These are phyloP conservation scores for Iguana delicatissima DNA, from an alignment of 2,797 vertebrate species.

Conservation along the genomic window DNA sequence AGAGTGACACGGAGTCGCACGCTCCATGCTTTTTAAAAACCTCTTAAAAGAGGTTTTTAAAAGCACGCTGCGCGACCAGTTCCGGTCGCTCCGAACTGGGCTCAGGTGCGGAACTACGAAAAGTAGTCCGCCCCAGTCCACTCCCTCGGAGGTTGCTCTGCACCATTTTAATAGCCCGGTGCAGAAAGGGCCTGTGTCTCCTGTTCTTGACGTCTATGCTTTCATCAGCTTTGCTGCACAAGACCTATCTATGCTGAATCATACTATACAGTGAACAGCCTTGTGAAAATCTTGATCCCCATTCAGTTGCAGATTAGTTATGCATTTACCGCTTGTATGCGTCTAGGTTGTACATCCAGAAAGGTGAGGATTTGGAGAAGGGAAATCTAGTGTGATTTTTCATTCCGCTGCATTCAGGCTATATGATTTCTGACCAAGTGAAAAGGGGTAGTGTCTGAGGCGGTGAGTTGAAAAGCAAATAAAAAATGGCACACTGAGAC, in stretches of 20 bases:
- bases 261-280: background rate
- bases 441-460: background rate
- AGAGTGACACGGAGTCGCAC: too few species aligned
- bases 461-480: background rate
- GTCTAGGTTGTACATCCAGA: background rate
- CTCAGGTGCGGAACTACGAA: too few species aligned
- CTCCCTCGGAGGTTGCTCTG: too few species aligned
- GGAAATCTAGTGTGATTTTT: background rate
- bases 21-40: too few species aligned
- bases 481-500: background rate
- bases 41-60: too few species aligned
- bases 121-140: too few species aligned
- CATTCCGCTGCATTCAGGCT: background rate
- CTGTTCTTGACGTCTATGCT: background rate
- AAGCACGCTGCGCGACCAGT: too few species aligned
- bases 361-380: background rate
- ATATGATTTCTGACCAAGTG: background rate
- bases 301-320: background rate
- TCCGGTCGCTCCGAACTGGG: too few species aligned
- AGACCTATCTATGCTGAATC: background rate
- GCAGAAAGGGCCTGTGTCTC: too few species aligned
- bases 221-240: background rate
- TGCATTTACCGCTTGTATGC: background rate
- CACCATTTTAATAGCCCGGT: too few species aligned
- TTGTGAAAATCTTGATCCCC: background rate